Conservation (phyloP, 2,113 vertebrate genomes). For the Redunca redunca region DNA sequence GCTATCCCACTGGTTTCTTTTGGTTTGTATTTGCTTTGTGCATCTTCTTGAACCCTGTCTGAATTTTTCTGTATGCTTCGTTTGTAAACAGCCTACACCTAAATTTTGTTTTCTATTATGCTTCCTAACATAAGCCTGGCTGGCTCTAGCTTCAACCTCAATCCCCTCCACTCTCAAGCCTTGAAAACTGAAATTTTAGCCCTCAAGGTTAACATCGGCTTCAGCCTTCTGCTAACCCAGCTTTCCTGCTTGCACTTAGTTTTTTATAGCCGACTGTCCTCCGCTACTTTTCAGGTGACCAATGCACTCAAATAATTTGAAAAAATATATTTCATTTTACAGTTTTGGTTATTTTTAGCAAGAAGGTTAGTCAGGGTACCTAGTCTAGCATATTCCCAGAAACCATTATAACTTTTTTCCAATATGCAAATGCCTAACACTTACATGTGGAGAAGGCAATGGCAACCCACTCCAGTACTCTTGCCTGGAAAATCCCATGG, state of each 20-base stretch:
- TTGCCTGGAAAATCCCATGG: too few species aligned
- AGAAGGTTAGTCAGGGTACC: background rate
- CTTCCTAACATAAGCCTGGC: background rate
- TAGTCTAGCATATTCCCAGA: background rate
- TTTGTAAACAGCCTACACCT: background rate
- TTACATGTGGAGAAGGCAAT: background rate
- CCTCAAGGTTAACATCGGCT: background rate
- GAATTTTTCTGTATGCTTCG: background rate
- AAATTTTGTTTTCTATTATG: constrained; percentile 16
- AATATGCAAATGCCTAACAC: background rate
- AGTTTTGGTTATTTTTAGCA: background rate
- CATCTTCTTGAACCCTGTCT: background rate
- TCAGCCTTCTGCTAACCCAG: background rate
- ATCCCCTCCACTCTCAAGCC: background rate
- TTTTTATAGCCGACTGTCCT: background rate
- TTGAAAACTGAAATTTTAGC: background rate
- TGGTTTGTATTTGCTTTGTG: background rate
- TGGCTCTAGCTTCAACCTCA: background rate
- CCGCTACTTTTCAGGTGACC: background rate
- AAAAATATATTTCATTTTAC: background rate
- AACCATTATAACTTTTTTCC: background rate
- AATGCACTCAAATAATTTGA: background rate
- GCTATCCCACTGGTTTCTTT: background rate
- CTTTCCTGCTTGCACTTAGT: background rate
- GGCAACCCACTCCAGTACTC: too few species aligned